A percentile compares a stretch with the other conserved stretches of the same genome.
Conservation (phyloP, 2,888 invertebrate genomes). For the Synergus umbraculus region DNA sequence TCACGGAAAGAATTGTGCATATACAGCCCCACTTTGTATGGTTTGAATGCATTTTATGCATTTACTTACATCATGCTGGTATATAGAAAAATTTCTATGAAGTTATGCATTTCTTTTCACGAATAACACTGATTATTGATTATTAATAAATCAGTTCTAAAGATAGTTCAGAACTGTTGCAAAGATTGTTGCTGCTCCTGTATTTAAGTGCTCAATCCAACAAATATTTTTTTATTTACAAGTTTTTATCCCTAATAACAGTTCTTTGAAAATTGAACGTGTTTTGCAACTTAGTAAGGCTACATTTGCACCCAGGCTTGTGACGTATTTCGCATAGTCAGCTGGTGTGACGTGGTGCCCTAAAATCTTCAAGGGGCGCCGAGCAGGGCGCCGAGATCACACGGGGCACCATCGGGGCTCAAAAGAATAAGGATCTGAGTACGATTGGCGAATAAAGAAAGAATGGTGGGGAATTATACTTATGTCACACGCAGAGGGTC, state of each 20-base stretch:
- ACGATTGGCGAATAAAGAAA: constrained; percentile 27
- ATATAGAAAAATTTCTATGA: background rate
- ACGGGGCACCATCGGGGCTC: constrained; percentile 10
- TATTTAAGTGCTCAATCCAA: too few species aligned
- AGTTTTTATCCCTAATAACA: background rate
- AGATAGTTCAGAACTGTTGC: background rate
- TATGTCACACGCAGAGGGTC: constrained; percentile 56
- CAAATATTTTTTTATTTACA: background rate
- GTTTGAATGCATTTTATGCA: background rate
- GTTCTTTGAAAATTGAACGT: background rate
- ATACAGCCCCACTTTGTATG: constrained; percentile 13
- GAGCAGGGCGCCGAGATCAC: constrained; percentile 11
- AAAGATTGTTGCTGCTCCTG: too few species aligned
- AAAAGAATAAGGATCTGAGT: constrained; percentile 32
- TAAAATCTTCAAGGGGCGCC: constrained; percentile 20
- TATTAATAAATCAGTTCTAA: background rate
- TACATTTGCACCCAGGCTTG: background rate
- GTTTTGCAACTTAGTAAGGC: background rate
- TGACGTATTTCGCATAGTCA: constrained; percentile 10
- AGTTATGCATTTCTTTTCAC: background rate
- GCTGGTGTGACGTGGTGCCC: constrained; percentile 10
- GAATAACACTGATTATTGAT: background rate
- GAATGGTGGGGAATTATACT: constrained; percentile 37
- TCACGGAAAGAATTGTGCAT: constrained; percentile 9
- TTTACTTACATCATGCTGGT: constrained; percentile 2